Evolutionary conservation across 2,113 vertebrate genomes (phyloP).

Genomic region (Oryzias curvinotus): DNA sequence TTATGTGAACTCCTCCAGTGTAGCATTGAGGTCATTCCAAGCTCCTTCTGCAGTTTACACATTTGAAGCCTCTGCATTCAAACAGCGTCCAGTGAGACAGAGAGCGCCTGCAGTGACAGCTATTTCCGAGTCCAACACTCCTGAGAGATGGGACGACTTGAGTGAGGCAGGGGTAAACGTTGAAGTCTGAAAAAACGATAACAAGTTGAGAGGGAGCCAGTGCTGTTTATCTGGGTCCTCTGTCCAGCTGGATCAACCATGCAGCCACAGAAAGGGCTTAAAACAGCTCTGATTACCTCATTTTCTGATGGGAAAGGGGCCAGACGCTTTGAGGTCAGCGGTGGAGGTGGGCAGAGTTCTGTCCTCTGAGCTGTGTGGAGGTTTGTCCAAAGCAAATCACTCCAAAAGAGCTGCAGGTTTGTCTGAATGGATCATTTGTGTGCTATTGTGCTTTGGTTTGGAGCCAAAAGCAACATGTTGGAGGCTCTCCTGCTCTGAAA

Average conservation of each 20-base stretch:
- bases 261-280: slow-evolving; percentile 50
- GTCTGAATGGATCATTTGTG: slow-evolving; percentile 80
- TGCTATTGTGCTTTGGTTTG: slow-evolving; percentile 74
- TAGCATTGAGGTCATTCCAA: slow-evolving; percentile 12
- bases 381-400: slow-evolving; percentile 58
- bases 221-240: slow-evolving; percentile 73
- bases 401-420: slow-evolving; percentile 64
- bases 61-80: slow-evolving; percentile 1
- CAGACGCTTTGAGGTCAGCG: slow-evolving; percentile 18
- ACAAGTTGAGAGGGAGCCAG: slow-evolving; percentile 70
- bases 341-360: slow-evolving; percentile 32
- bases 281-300: slow-evolving; percentile 40
- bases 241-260: slow-evolving; percentile 51
- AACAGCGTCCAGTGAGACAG: slow-evolving; percentile 4
- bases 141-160: slow-evolving; percentile 59
- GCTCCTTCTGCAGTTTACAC: slow-evolving; percentile 29
- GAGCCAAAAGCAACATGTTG: slow-evolving; percentile 76
- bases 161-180: slow-evolving; percentile 40
- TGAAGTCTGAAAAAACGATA: slow-evolving; percentile 71
- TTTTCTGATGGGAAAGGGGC: slow-evolving; percentile 26
- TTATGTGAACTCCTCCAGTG: slow-evolving; percentile 24
- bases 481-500: slow-evolving; percentile 72
- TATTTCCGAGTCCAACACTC: slow-evolving; percentile 61
- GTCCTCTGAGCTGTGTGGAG: slow-evolving; percentile 50
- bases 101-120: slow-evolving; percentile 34